Base-by-base conservation (phyloP, 2,113 vertebrate species). In the Amblyornis subalaris region DNA sequence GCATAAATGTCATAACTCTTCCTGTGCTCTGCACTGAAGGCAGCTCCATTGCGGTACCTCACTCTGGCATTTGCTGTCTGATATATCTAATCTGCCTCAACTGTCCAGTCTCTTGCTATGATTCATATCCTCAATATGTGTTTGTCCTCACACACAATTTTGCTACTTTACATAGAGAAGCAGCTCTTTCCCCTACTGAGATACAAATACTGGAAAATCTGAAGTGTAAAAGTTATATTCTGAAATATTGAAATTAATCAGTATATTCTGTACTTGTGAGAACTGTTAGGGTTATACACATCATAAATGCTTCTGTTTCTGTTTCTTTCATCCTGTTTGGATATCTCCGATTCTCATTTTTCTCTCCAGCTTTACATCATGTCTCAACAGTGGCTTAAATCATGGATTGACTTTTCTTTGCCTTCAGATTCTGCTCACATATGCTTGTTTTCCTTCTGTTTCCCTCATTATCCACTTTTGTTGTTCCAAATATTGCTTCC, bases 1-100 rank as follows among this genome's bases (percentile, higher is more conserved):
- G 96, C 97, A 98, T 97, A 97, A 96, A 96, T 96, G 97, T 94
- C 95, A 0, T 98, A 98, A 98, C 95, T 98, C 98, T 98, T 98
- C 93, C 81, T 90, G 80, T 65, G 87, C 87, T 93, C 87, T 93
- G 62, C 79, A 69, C 82, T 3, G 0, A 84, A 96, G 95, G 96
- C 97, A 96, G 96, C 90, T 97, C 89, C 93, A 70, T 84, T 86
- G 97, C 85, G 12, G 97, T 97, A 89, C 96, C 95, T 98, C 97
- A 97, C 92, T 85, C 91, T 95, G 94, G 94, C 75, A 21, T 95
- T 94, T 25, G 81, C 77, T 90, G 93, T 94, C 95, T 94, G 97
- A 97, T 97, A 67, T 62, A 85, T 96, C 95, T 97, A 96, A 96
- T 96, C 95, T 96, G 93, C 87, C 94, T 96, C 95, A 96, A 93